Evolutionary conservation across 2,888 invertebrate species (phyloP).

Genomic region (Ichneumoninae sp.): DNA sequence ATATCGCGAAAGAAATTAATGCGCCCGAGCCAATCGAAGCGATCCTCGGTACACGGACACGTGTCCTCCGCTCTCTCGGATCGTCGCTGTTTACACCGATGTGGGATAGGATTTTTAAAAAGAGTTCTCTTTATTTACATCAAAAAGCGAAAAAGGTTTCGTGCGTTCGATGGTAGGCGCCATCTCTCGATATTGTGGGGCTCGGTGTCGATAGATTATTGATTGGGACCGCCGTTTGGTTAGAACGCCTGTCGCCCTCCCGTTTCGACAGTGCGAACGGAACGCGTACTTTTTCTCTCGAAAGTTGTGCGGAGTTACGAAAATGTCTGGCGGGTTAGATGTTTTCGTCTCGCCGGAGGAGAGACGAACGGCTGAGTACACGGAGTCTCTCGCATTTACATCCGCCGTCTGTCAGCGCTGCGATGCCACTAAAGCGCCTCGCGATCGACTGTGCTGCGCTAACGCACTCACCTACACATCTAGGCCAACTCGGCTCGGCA

Average conservation of each 20-base stretch:
- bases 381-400: constrained; percentile 25
- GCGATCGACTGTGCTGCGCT: constrained; percentile 20
- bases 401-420: constrained; percentile 50
- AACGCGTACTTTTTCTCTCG: neutral
- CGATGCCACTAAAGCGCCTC: constrained; percentile 48
- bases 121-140: neutral
- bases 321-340: neutral
- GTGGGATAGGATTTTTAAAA: neutral
- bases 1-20: neutral
- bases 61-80: constrained; percentile 30
- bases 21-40: neutral
- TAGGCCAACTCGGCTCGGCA: constrained; percentile 40
- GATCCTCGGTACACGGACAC: constrained; percentile 43
- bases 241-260: neutral
- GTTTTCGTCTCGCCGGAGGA: neutral
- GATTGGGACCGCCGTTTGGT: constrained; percentile 54
- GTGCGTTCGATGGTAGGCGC: constrained; percentile 52
- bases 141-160: neutral
- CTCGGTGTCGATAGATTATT: constrained; percentile 70
- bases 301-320: neutral
- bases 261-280: constrained; percentile 1
- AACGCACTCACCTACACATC: constrained; percentile 51
- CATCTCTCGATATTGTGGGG: constrained; percentile 62
- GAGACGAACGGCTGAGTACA: constrained; percentile 28
- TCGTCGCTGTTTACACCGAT: constrained; percentile 22